Evolutionary conservation across 92 coral and sea anemone genomes (phyloP), one percentile per base, ranked within the genome.

Genomic region (Meandrina meandrites): DNA sequence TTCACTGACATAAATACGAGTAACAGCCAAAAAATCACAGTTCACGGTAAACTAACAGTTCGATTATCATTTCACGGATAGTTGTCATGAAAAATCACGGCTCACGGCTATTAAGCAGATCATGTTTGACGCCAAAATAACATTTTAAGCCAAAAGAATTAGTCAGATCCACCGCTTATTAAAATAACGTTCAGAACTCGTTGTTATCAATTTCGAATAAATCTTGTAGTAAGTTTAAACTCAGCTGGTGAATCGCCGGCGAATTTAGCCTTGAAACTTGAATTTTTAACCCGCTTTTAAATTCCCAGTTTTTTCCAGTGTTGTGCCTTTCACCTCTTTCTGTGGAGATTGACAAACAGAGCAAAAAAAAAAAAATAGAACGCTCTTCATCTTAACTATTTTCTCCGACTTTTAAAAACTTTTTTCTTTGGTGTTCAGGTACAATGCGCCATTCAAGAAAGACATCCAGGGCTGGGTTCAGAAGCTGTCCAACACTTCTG

Each of bases 361-460:
- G 45, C 45, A 40, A 40, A 40, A n/a, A n/a, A n/a, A n/a, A n/a
- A n/a, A n/a, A n/a, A 2, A 40, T 40, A 40, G 45, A 40, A 40
- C 45, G 45, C 13, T 48, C 53, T 48, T 48, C 14, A 48, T n/a
- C n/a, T n/a, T n/a, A n/a, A n/a, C n/a, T n/a, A n/a, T n/a, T n/a
- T n/a, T n/a, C n/a, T n/a, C n/a, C 35, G 62, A 8, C 21, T 0
- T 34, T 42, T n/a, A n/a, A n/a, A 1, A 66, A 45, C 14, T 67
- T 0, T 11, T 58, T 32, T 10, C n/a, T 0, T 24, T 62, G 76
- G 31, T 79, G 8, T 78, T 69, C 53, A 94, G 98, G 87, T 94
- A 94, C 88, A 94, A 94, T 62, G 98, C 98, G 36, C 98, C 98
- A 11, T 94, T 94, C 88, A 94, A 94, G 88, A 94, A 94, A 82